Evolutionary conservation across 1,140 invertebrate genomes (phyloP), one percentile per base, ranked within the genome.

Genomic region (Aporrectodea caliginosa): DNA sequence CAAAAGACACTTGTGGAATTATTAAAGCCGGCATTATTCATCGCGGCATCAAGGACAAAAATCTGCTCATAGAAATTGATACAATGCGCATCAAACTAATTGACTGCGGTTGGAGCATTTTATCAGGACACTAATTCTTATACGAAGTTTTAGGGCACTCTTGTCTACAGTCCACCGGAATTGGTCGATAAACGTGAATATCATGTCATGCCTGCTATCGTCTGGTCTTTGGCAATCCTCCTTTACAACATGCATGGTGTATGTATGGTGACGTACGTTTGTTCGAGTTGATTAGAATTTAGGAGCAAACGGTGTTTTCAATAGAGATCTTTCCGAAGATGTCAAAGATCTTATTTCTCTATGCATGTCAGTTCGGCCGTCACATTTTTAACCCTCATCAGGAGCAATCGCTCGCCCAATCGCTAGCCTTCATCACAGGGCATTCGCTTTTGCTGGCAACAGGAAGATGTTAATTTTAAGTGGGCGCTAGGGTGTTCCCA

Each of bases 191-290:
- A 88, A 74, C 89, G 90, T 73, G 84, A 90, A 32, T 93, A 93
- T 83, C 87, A 91, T 82, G 92, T 91, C 29, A 84, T 88, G 1
- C 87, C 91, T 43, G 91, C 91, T 33, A 91, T 92, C 6, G 91
- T 93, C 0, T 93, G 92, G 92, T 92, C 92, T 0, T 86, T 93
- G 69, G 92, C 92, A 68, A 92, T 93, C 80, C 88, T 93, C 0
- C 88, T 93, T 1, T 93, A 90, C 84, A 92, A 93, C 84, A 91
- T 93, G 91, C n/a, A n/a, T n/a, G n/a, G n/a, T n/a, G n/a, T n/a
- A 91, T 93, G 22, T 92, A 91, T 84, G 92, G 92, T 29, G 92
- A 93, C 85, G 92, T 93, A 86, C 92, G 30, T 93, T 92, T 85
- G 91, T 92, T 84, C 86, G 89, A 79, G 92, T 93, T 84, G 90